Percentiles rank a stretch among this genome's conserved stretches.
These are phyloP conservation scores for Scartelaos histophorus DNA, from an alignment of 2,113 vertebrate species.

Conservation along the genomic window DNA sequence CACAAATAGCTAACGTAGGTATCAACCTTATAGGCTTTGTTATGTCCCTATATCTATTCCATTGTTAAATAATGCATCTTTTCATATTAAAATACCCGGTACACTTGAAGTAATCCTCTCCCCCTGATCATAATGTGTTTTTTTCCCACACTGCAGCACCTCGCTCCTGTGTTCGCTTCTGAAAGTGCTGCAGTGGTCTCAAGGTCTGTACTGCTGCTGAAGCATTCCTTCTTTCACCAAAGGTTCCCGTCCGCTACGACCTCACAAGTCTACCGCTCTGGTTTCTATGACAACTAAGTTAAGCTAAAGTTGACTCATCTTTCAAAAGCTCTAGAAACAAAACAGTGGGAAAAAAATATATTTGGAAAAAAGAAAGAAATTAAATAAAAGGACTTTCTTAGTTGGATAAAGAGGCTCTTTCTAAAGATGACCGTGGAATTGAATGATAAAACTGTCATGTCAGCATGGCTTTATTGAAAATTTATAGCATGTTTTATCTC, in stretches of 20 bases:
- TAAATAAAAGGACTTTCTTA: neutral
- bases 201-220: conserved; percentile 55
- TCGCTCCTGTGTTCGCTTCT: conserved; percentile 11
- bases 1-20: neutral
- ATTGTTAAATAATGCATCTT: neutral
- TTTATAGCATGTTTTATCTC: too few relatives aligned
- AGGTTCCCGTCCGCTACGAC: conserved; percentile 56
- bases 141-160: conserved; percentile 5
- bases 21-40: neutral
- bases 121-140: neutral
- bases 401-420: neutral
- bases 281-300: conserved; percentile 75
- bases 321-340: conserved; percentile 53
- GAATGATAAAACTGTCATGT: too few relatives aligned
- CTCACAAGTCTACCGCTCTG: conserved; percentile 64
- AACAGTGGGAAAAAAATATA: conserved; percentile 37
- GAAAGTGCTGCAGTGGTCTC: conserved; percentile 36
- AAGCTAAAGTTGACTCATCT: conserved; percentile 71
- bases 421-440: too few relatives aligned
- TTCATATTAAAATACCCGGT: neutral
- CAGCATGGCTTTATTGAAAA: too few relatives aligned
- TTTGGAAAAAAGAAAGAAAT: conserved; percentile 6
- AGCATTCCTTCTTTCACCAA: conserved; percentile 54
- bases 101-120: neutral
- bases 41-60: neutral